Evolutionary conservation across 2,888 invertebrate genomes (phyloP).

Genomic region (Antheraea assamensis): DNA sequence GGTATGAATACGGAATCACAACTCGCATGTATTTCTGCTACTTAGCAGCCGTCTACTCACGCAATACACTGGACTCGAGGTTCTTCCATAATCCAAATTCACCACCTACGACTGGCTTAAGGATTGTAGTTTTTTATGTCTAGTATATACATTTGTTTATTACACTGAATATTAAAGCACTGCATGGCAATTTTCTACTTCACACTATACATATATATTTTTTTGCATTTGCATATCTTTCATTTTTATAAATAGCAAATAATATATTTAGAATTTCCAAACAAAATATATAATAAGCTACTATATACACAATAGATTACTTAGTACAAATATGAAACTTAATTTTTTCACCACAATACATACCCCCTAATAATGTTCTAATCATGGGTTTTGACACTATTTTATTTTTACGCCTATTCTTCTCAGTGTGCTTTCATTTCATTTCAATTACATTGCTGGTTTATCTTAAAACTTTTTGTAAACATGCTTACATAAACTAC

Average conservation of each 20-base stretch:
- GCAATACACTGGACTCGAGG: too few relatives aligned
- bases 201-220: too few relatives aligned
- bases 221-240: background rate
- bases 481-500: conserved; percentile 23
- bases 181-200: too few relatives aligned
- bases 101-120: too few relatives aligned
- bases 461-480: conserved; percentile 1
- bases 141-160: too few relatives aligned
- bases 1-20: too few relatives aligned
- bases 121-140: too few relatives aligned
- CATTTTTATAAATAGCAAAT: background rate
- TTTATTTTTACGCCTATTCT: background rate
- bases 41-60: too few relatives aligned
- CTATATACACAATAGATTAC: background rate
- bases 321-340: conserved; percentile 35
- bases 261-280: background rate
- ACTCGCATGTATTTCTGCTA: too few relatives aligned
- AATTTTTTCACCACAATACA: conserved; percentile 67
- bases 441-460: conserved; percentile 41
- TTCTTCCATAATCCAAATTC: too few relatives aligned
- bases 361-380: conserved; percentile 72
- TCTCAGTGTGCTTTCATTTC: background rate
- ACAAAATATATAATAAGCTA: background rate
- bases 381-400: conserved; percentile 75
- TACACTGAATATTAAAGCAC: too few relatives aligned